Evolutionary conservation across 1,140 invertebrate genomes (phyloP).

Genomic region (Teleopsis dalmanni): DNA sequence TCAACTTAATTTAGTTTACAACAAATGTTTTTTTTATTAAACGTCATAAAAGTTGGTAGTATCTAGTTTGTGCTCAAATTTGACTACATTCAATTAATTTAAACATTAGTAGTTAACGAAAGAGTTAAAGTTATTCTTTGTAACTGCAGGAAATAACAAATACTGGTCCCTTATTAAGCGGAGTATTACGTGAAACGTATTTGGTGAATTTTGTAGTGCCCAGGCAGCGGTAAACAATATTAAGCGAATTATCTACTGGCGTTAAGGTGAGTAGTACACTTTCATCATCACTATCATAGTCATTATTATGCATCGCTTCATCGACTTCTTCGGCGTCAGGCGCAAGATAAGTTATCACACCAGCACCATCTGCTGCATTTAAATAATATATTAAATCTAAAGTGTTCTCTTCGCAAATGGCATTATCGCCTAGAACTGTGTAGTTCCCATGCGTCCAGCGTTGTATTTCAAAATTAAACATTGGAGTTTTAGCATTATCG

Average conservation of each 20-base stretch:
- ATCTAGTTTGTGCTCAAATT: neutral
- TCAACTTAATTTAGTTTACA: too few species aligned
- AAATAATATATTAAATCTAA: conserved; percentile 53
- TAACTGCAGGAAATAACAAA: conserved; percentile 42
- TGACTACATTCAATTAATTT: neutral
- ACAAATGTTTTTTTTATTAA: too few species aligned
- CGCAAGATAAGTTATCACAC: conserved; percentile 50
- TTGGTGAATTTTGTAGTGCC: conserved; percentile 57
- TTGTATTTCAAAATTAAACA: conserved; percentile 55
- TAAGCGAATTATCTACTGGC: conserved; percentile 55
- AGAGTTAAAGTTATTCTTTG: conserved; percentile 25
- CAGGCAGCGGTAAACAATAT: conserved; percentile 57
- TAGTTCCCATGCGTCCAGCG: conserved; percentile 60
- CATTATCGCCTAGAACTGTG: conserved; percentile 41
- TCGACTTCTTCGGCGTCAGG: conserved; percentile 31
- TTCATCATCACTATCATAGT: conserved; percentile 16
- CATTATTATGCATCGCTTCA: conserved; percentile 18
- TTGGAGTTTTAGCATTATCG: conserved; percentile 39
- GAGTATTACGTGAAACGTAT: conserved; percentile 48
- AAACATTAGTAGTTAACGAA: neutral
- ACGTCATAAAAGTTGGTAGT: neutral
- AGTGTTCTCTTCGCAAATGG: conserved; percentile 46
- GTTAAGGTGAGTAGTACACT: conserved; percentile 46
- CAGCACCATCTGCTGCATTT: conserved; percentile 45
- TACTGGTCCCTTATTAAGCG: conserved; percentile 33